phyloP scores from a whole-genome alignment of 2,888 invertebrate species.

The Hypomecis punctinalis region DNA sequence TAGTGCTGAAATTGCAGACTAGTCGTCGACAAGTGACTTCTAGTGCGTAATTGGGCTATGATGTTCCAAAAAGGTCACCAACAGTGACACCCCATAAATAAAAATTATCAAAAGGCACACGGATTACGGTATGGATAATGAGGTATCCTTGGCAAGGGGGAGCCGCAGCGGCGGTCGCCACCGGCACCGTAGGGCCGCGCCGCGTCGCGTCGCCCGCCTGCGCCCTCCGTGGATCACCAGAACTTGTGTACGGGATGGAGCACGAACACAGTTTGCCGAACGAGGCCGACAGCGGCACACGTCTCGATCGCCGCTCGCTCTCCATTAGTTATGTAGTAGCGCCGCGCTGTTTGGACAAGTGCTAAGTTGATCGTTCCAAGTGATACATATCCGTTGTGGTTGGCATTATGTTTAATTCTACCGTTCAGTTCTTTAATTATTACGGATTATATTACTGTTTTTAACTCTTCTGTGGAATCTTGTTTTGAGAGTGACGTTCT shows the following conservation, averaged over 20 bases:
- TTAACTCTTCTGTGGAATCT: conserved; percentile 54
- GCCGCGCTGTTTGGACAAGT: conserved; percentile 79
- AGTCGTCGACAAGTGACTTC: conserved; percentile 15
- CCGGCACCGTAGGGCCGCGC: conserved; percentile 51
- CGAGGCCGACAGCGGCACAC: conserved; percentile 65
- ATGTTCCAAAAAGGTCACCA: conserved; percentile 62
- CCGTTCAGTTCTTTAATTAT: conserved; percentile 76
- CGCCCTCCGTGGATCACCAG: conserved; percentile 73
- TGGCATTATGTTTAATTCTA: conserved; percentile 81
- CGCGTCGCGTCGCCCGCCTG: conserved; percentile 56
- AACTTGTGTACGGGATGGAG: conserved; percentile 67
- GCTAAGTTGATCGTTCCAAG: conserved; percentile 83
- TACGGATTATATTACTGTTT: conserved; percentile 68
- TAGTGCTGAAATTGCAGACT: conserved; percentile 22
- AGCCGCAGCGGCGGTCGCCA: conserved; percentile 3
- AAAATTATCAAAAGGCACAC: conserved; percentile 79
- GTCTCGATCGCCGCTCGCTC: conserved; percentile 53
- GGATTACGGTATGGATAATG: conserved; percentile 83
- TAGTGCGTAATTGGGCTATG: conserved; percentile 40
- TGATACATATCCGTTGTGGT: conserved; percentile 78
- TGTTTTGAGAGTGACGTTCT: conserved; percentile 55
- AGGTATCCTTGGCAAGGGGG: conserved; percentile 79
- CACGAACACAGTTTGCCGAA: conserved; percentile 74
- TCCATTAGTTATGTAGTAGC: conserved; percentile 68
- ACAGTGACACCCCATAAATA: conserved; percentile 70